phyloP scores from a whole-genome alignment of 2,113 vertebrate species.

The Jaculus jaculus region DNA sequence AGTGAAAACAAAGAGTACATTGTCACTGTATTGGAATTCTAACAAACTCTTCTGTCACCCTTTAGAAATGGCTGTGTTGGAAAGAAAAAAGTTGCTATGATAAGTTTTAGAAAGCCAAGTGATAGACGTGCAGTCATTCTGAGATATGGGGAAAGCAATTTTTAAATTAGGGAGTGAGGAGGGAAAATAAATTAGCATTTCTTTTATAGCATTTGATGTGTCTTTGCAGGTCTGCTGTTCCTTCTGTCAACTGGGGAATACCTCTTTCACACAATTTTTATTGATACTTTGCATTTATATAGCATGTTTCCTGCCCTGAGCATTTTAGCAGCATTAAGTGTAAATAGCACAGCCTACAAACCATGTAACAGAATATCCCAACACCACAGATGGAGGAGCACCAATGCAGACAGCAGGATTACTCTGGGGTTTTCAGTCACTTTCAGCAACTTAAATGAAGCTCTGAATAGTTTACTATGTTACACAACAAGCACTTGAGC shows the following conservation, averaged over 20 bases:
- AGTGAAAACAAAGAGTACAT: slow-evolving; percentile 8
- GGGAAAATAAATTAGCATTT: slow-evolving; percentile 16
- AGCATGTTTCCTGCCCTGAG: neutral
- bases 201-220: neutral
- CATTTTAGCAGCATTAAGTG: neutral
- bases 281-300: slow-evolving; percentile 38
- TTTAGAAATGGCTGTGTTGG: neutral
- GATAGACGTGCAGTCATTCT: neutral
- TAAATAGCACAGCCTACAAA: neutral
- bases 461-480: neutral
- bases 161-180: slow-evolving; percentile 16
- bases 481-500: neutral
- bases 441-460: neutral
- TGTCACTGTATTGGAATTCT: slow-evolving; percentile 44
- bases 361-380: neutral
- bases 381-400: neutral
- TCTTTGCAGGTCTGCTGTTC: neutral
- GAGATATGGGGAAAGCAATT: slow-evolving; percentile 30
- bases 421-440: neutral
- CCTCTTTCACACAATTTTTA: slow-evolving; percentile 1
- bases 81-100: neutral
- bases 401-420: neutral
- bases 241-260: neutral
- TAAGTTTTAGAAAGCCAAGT: slow-evolving; percentile 62
- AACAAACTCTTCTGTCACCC: slow-evolving; percentile 31